These are phyloP conservation scores for Uropsilus gracilis DNA, from an alignment of 2,113 vertebrate genomes.

Conservation along the genomic window DNA sequence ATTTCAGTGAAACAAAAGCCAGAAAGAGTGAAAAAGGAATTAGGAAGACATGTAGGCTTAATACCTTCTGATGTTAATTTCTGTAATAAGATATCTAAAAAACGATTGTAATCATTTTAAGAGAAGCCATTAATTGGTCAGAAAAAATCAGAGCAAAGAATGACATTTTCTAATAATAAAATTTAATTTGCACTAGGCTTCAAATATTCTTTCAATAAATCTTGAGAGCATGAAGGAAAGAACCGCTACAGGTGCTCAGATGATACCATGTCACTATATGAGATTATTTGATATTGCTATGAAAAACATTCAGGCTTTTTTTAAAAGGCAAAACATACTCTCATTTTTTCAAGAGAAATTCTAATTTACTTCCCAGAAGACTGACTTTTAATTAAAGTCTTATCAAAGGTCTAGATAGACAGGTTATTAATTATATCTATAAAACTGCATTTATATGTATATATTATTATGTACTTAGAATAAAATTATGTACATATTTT, in stretches of 20 bases:
- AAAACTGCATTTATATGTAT: background rate
- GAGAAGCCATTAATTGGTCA: slow-evolving; percentile 55
- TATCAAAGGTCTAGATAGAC: background rate
- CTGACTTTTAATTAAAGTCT: slow-evolving; percentile 52
- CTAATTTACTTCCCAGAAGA: slow-evolving; percentile 36
- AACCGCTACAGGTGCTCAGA: background rate
- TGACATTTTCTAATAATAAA: slow-evolving; percentile 60
- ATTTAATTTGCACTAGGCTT: slow-evolving; percentile 63
- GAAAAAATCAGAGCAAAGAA: slow-evolving; percentile 59
- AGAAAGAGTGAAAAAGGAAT: background rate
- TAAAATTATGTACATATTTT: background rate
- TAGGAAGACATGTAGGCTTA: background rate
- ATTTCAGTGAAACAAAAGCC: slow-evolving; percentile 12
- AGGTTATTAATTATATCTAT: background rate
- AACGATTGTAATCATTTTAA: slow-evolving; percentile 41
- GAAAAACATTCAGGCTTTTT: slow-evolving; percentile 43
- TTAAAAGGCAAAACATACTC: background rate
- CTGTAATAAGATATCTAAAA: slow-evolving; percentile 41
- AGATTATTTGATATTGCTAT: background rate
- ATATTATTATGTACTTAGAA: background rate
- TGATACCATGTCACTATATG: background rate
- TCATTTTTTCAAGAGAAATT: slow-evolving; percentile 11
- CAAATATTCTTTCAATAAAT: slow-evolving; percentile 59
- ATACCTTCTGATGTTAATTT: slow-evolving; percentile 34
- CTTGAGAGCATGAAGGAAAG: background rate